phyloP scores from a whole-genome alignment of 2,113 vertebrate species.

The Harpagus bidentatus region DNA sequence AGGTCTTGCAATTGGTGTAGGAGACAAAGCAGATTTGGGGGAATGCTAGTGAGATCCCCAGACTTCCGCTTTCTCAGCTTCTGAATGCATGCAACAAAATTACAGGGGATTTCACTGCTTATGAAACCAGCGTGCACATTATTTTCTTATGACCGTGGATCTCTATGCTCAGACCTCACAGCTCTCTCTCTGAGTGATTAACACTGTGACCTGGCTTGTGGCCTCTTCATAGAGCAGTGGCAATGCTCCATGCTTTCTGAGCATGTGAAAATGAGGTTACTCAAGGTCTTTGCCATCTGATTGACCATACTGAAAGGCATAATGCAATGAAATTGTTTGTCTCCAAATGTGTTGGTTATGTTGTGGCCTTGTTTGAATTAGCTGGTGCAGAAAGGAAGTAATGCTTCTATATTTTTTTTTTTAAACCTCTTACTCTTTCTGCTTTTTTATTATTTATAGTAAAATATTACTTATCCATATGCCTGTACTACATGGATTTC shows the following conservation, averaged over 20 bases:
- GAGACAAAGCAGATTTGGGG: not conserved
- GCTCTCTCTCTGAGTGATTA: not conserved
- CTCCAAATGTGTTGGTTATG: not conserved
- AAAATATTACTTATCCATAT: not conserved
- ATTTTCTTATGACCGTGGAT: not conserved
- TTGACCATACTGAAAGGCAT: not conserved
- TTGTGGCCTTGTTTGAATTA: not conserved
- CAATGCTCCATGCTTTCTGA: not conserved
- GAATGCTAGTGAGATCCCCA: not conserved
- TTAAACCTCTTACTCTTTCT: not conserved
- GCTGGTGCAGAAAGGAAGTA: not conserved
- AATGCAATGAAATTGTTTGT: not conserved
- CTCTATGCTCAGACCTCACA: not conserved
- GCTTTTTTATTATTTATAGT: conserved; percentile 10
- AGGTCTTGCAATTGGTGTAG: not conserved
- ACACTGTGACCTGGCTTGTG: not conserved
- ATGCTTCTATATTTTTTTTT: not conserved
- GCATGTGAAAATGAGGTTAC: not conserved
- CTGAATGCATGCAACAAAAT: not conserved
- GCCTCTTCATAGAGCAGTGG: not conserved
- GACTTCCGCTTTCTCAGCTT: not conserved
- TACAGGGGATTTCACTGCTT: not conserved
- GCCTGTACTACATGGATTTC: not conserved
- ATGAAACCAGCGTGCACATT: not conserved
- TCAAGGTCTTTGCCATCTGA: not conserved